Base-by-base conservation (phyloP, 2,113 vertebrate species). In the Abramis brama region DNA sequence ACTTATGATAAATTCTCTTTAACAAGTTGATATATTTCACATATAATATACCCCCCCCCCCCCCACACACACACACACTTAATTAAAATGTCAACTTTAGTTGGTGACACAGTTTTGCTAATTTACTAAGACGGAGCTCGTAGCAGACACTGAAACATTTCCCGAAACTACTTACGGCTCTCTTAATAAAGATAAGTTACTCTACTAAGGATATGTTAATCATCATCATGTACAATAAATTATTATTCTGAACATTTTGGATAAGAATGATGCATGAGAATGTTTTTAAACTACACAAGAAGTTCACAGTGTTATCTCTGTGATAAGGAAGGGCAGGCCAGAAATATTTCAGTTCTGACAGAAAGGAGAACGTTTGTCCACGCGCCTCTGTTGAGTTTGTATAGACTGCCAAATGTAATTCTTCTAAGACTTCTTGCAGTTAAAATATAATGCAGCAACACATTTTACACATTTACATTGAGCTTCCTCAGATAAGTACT, bases 331-430 rank as follows among this genome's bases (percentile, higher is more conserved):
- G 19, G 19, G 73, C 43, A 50, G 73, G 43, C 12, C 76, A 59
- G 52, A 23, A 59, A n/a, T 59, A 36, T 59, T 23, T 79, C 33
- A n/a, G 76, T n/a, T 57, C 12, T 79, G 76, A 39, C 76, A 57
- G 52, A 79, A 59, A 39, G 76, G 30, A 59, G 52, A 36, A 23
- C 11, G 30, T 15, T 78, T 59, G 52, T 33, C 30, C 30, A 78
- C 1, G 27, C 59, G 76, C 11, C 27, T 57, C 30, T 78, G 74
- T 10, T 12, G 19, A 59, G 27, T 7, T 23, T 43, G 12, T 11
- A 25, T 13, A 47, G 11, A 57, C 10, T 55, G 76, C 52, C 76
- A 78, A 57, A 27, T 55, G 27, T 4, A 57, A 57, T 59, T 8
- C 13, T 76, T 52, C 25, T 52, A 71, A 71, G 17, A 33, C 6